Conservation (phyloP, 37 sponge, comb jelly and placozoan genomes). For the Crambe crambe region DNA sequence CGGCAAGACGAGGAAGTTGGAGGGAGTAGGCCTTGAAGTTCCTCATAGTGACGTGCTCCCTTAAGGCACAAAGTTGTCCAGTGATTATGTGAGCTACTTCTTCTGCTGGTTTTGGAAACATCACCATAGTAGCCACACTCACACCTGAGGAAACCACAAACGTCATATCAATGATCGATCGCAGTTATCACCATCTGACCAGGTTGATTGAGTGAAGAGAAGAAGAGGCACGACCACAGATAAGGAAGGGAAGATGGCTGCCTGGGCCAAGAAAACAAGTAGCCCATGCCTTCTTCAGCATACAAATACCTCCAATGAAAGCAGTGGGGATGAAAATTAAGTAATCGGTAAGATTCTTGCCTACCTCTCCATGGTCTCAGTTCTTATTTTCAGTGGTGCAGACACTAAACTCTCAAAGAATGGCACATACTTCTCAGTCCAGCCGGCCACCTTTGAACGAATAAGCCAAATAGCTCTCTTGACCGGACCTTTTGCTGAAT, state of each 20-base stretch:
- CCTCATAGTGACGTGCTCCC: constrained; percentile 53
- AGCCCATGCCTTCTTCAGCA: not conserved
- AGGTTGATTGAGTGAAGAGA: constrained; percentile 24
- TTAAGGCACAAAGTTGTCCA: constrained; percentile 51
- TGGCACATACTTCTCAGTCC: constrained; percentile 21
- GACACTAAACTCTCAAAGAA: constrained; percentile 7
- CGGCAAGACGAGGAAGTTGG: not conserved
- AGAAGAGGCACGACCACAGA: constrained; percentile 37
- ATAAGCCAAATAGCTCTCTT: not conserved
- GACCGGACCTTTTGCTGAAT: not conserved
- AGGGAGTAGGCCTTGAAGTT: constrained; percentile 23
- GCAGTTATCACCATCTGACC: not conserved
- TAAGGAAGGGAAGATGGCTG: constrained; percentile 22
- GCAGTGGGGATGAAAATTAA: not conserved
- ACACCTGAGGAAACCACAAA: constrained; percentile 13
- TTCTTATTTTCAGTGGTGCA: not conserved
- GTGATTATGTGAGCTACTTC: not conserved
- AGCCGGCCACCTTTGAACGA: not conserved
- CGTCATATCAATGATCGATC: not conserved
- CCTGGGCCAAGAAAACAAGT: constrained; percentile 6
- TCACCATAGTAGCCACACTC: constrained; percentile 49
- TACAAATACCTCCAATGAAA: constrained; percentile 14
- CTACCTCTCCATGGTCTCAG: constrained; percentile 27
- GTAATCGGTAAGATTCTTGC: not conserved
- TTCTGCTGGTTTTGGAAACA: constrained; percentile 21